Evolutionary conservation across 2,888 invertebrate genomes (phyloP).

Genomic region (Pterostichus niger): DNA sequence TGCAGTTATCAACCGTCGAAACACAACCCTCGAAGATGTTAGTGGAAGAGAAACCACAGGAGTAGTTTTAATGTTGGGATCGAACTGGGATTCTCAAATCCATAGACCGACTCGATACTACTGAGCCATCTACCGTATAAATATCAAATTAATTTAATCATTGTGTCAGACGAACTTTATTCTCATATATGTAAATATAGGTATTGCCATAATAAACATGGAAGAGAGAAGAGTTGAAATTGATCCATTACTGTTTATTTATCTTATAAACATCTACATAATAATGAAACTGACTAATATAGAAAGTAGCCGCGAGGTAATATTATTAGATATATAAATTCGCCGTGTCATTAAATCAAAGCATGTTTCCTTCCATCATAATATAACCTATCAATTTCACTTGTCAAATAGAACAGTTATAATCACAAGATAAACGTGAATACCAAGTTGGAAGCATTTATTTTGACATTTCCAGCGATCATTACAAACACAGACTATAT

Average conservation of each 20-base stretch:
- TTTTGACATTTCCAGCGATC: conserved; percentile 29
- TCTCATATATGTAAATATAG: too few species aligned
- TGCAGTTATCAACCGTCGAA: too few species aligned
- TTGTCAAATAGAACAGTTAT: conserved; percentile 29
- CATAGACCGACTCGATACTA: too few species aligned
- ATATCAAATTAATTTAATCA: too few species aligned
- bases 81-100: too few species aligned
- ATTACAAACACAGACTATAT: conserved; percentile 36
- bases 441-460: conserved; percentile 25
- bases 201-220: too few species aligned
- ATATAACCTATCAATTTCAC: conserved; percentile 32
- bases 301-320: conserved; percentile 21
- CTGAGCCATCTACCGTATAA: too few species aligned
- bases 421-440: conserved; percentile 12
- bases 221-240: background rate
- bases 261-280: background rate
- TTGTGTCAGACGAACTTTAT: too few species aligned
- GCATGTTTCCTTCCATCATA: conserved; percentile 22
- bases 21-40: too few species aligned
- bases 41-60: too few species aligned
- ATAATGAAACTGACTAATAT: conserved; percentile 8
- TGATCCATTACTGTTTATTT: conserved; percentile 11
- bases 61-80: too few species aligned
- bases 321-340: conserved; percentile 22
- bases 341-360: conserved; percentile 10